Percentiles rank a stretch among this genome's conserved stretches.
These are phyloP conservation scores for Globodera rostochiensis DNA, from an alignment of 1,140 invertebrate genomes.

Conservation along the genomic window DNA sequence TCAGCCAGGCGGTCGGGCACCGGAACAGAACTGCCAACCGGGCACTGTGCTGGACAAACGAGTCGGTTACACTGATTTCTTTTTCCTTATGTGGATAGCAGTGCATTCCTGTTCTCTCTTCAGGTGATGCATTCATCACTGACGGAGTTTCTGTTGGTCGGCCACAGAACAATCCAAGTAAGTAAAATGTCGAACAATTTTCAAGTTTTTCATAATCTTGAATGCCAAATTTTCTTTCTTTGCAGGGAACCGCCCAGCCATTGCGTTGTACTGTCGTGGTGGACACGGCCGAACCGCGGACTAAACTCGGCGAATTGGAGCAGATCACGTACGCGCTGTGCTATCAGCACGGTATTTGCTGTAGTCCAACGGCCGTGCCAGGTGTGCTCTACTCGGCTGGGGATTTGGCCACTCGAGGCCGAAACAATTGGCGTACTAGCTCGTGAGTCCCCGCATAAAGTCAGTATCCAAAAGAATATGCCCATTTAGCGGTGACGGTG, in stretches of 20 bases:
- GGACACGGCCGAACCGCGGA: slow-evolving; percentile 16
- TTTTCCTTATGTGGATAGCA: too few relatives aligned
- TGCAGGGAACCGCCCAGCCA: slow-evolving; percentile 41
- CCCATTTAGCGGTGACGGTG: not conserved
- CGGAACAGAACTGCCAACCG: slow-evolving; percentile 31
- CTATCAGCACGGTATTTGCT: slow-evolving; percentile 16
- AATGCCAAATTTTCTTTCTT: not conserved
- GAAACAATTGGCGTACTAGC: slow-evolving; percentile 25
- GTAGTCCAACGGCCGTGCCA: slow-evolving; percentile 7
- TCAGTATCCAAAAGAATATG: not conserved
- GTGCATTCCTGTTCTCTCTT: too few relatives aligned
- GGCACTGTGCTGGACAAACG: slow-evolving; percentile 35
- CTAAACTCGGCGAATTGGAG: slow-evolving; percentile 29
- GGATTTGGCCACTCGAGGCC: slow-evolving; percentile 11
- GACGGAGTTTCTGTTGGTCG: too few relatives aligned
- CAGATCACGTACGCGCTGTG: slow-evolving; percentile 22
- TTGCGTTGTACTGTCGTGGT: slow-evolving; percentile 36
- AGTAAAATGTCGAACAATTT: not conserved
- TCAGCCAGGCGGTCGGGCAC: slow-evolving; percentile 11
- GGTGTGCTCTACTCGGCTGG: slow-evolving; percentile 24
- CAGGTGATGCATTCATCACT: too few relatives aligned
- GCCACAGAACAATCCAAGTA: slow-evolving; percentile 32
- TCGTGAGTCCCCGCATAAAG: slow-evolving; percentile 4
- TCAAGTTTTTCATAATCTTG: not conserved
- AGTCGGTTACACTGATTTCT: too few relatives aligned